Evolutionary conservation across 2,888 invertebrate species (phyloP), one percentile per base, ranked within the genome.

Genomic region (Desoria tigrina): DNA sequence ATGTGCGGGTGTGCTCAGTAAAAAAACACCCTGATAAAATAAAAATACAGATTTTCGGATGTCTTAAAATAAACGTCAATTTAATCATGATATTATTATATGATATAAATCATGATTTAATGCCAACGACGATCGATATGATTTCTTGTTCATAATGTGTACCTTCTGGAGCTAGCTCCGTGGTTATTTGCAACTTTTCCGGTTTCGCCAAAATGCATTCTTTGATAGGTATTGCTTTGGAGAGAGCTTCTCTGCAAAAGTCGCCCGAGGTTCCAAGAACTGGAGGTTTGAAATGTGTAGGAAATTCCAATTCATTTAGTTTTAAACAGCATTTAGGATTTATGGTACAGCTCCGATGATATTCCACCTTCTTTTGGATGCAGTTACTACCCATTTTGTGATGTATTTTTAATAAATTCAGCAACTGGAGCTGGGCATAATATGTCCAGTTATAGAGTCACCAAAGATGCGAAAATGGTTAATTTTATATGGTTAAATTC

Each of bases 221-320:
- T 16, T 45, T 3, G 4, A 45, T 45, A 45, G 45, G 45, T 9
- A 45, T 21, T 45, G n/a, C 45, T 16, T 45, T 45, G 4, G 45
- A 6, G 16, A 45, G 45, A 21, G 45, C 45, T 45, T 45, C 45
- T 45, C 16, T 45, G 45, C 45, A 45, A 16, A 45, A 45, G 16
- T 45, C 45, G 21, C 4, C 21, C 4, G 45, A 45, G 16, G 45
- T 45, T 21, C 45, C 45, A 11, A 45, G 45, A 16, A 45, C 21
- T 16, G 45, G 45, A 11, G 45, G 45, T 4, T 18, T 16, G 45
- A 45, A 45, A 45, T 21, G 6, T 45, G 45, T 45, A 6, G 21
- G 16, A n/a, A 6, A 45, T 45, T 45, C 45, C n/a, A 45, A 45
- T 18, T 45, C 45, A 45, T 45, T 45, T 6, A n/a, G 45, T 45